Evolutionary conservation across 2,888 invertebrate species (phyloP), one percentile per base, ranked within the genome.

Genomic region (Ophion costatus): DNA sequence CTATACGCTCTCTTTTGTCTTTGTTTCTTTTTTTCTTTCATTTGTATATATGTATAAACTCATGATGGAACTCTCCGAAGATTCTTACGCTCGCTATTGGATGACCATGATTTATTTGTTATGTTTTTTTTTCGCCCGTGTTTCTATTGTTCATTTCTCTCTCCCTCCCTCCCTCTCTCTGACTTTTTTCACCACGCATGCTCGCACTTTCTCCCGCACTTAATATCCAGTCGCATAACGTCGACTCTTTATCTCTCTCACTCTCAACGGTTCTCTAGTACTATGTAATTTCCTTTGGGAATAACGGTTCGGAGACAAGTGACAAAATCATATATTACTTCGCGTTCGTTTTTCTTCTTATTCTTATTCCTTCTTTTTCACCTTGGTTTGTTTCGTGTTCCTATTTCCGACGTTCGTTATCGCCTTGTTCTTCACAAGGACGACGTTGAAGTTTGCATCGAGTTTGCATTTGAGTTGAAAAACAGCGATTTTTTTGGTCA

Each of bases 81-180:
- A 85, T 77, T 85, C 82, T 85, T 85, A 82, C 42, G 66, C 81
- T 85, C 63, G 69, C 88, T 89, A 89, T 89, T 89, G 90, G 89
- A 90, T 89, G 90, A 90, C 90, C 85, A 88, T 87, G 89, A 90
- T 90, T 89, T 79, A 86, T 84, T 87, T 61, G 11, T n/a, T 61
- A 5, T 45, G 80, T 86, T 76, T 79, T 82, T 79, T 38, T 79
- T 63, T 64, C 66, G 59, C 59, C 51, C 24, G 17, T 61, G 45
- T 51, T 80, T 80, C 61, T 77, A 74, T 70, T 61, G 5, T 61
- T 38, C 29, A 11, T 80, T 20, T 66, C 29, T 59, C 33, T 63
- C 5, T 64, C 20, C 24, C 56, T 70, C 56, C 56, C 20, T 61
- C 10, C 22, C 61, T 61, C 61, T 56, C 56, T 56, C 10, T 56